phyloP scores from a whole-genome alignment of 2,113 vertebrate genomes.

The Callipepla squamata region DNA sequence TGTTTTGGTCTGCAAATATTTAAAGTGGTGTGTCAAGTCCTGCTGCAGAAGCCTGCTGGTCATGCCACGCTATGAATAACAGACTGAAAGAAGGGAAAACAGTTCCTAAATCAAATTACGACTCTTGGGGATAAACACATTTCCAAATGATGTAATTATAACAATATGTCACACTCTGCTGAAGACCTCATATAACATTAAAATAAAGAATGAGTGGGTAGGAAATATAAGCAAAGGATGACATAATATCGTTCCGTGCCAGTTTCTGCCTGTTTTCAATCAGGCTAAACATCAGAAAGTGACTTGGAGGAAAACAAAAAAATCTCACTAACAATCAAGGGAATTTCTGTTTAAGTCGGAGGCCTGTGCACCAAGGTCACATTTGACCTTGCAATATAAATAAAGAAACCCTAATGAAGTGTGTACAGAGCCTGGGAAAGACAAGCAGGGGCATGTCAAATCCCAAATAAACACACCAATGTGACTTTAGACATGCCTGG shows the following conservation, averaged over 20 bases:
- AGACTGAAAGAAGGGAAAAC: constrained; percentile 69
- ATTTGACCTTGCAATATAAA: constrained; percentile 70
- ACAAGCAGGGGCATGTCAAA: background rate
- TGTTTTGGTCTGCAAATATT: constrained; percentile 66
- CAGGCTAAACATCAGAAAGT: constrained; percentile 31
- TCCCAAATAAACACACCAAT: constrained; percentile 55
- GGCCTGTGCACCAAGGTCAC: constrained; percentile 42
- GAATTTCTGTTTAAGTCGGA: constrained; percentile 45
- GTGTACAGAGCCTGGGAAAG: constrained; percentile 56
- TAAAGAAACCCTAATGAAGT: constrained; percentile 67
- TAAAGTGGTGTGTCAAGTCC: constrained; percentile 63
- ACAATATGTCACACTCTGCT: constrained; percentile 73
- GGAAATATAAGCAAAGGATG: constrained; percentile 72
- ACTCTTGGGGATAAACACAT: constrained; percentile 73
- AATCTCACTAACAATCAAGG: constrained; percentile 41
- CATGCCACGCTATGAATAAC: constrained; percentile 72
- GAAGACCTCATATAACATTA: constrained; percentile 74
- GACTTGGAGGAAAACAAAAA: background rate
- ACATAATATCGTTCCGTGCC: constrained; percentile 64
- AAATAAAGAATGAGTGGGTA: constrained; percentile 71
- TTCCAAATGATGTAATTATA: constrained; percentile 76
- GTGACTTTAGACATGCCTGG: constrained; percentile 27
- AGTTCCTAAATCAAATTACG: constrained; percentile 76
- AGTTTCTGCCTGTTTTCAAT: constrained; percentile 67
- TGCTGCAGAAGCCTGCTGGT: constrained; percentile 57